Base-by-base conservation (phyloP, 2,888 invertebrate genomes). In the Agrilus cyanescens region DNA sequence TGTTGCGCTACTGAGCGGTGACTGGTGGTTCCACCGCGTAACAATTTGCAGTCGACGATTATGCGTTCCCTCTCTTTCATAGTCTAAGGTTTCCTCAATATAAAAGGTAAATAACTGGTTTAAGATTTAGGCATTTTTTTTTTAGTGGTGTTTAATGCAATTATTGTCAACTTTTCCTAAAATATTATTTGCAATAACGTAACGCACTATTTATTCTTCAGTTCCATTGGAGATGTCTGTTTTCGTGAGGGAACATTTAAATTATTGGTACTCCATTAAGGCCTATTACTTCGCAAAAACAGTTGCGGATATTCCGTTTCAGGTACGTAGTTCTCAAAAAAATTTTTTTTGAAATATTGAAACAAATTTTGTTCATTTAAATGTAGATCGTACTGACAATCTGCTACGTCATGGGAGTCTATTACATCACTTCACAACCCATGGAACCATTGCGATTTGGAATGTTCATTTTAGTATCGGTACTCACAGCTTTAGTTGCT, bases 241-340 rank as follows among this genome's bases (percentile, higher is more conserved):
- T 41, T 93, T 94, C 70, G 82, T 91, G 49, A 72, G 93, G 63
- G 95, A 95, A 68, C 93, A 95, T 73, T 73, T 94, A 47, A 95
- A 95, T 67, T 93, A 93, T 61, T 95, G 95, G 95, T 95, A 95
- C 67, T 94, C 94, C 18, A 69, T 94, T 48, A 93, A 93, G 67
- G 85, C 94, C n/a, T 95, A 93, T 69, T 95, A 94, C 68, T 79
- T 95, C 58, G 94, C 95, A 39, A 91, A 93, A 69, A 94, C 94
- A n/a, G 74, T 94, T 64, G 91, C 93, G 12, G 95, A 95, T 66
- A 73, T 95, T 68, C 95, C 95, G 47, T 94, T 95, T 70, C 94
- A 94, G 78, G 91, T 93, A 71, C 70, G 61, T 55, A 37, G 3
- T 18, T 16, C 12, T 14, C 12, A 2, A 25, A 25, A 25, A 10